A percentile compares a stretch with the other conserved stretches of the same genome.
These are phyloP conservation scores for Hemithea aestivaria DNA, from an alignment of 2,888 invertebrate genomes.

Conservation along the genomic window DNA sequence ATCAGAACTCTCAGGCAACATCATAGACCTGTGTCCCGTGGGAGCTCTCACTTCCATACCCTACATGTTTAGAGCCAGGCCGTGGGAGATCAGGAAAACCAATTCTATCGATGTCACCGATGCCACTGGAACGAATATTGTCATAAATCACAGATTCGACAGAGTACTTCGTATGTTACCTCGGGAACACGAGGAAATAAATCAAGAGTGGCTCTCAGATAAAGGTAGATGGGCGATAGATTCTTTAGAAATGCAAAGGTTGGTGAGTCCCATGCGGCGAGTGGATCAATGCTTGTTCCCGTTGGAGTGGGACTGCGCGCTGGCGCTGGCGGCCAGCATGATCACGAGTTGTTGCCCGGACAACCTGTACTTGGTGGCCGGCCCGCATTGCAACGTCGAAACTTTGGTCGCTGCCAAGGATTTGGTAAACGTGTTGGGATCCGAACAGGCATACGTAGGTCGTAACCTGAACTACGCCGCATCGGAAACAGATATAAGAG, in stretches of 20 bases:
- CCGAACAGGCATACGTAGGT: conserved; percentile 57
- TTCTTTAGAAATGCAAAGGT: conserved; percentile 95
- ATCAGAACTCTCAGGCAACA: conserved; percentile 98
- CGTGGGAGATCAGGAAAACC: conserved; percentile 95
- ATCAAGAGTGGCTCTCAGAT: conserved; percentile 99
- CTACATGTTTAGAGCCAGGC: conserved; percentile 96
- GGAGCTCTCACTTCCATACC: conserved; percentile 98
- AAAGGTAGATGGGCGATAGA: conserved; percentile 98
- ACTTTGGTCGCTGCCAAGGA: conserved; percentile 65
- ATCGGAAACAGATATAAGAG: conserved; percentile 48
- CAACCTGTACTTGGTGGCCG: conserved; percentile 63
- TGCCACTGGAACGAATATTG: conserved; percentile 66
- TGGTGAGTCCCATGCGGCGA: conserved; percentile 95
- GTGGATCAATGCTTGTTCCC: conserved; percentile 84
- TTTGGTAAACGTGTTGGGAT: conserved; percentile 56
- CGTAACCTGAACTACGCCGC: conserved; percentile 41
- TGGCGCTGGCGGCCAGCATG: conserved; percentile 83
- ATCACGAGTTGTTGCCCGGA: conserved; percentile 80
- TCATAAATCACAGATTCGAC: conserved; percentile 54
- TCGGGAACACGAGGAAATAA: conserved; percentile 74
- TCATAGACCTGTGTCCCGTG: conserved; percentile 99
- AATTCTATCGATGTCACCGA: conserved; percentile 70
- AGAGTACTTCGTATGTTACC: conserved; percentile 60
- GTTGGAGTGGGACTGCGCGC: conserved; percentile 95
- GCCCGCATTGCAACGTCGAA: conserved; percentile 61